Percentiles rank a stretch among this genome's conserved stretches.
These are phyloP conservation scores for Noctuana brunneofusca DNA, from an alignment of 2,888 invertebrate species.

Conservation along the genomic window DNA sequence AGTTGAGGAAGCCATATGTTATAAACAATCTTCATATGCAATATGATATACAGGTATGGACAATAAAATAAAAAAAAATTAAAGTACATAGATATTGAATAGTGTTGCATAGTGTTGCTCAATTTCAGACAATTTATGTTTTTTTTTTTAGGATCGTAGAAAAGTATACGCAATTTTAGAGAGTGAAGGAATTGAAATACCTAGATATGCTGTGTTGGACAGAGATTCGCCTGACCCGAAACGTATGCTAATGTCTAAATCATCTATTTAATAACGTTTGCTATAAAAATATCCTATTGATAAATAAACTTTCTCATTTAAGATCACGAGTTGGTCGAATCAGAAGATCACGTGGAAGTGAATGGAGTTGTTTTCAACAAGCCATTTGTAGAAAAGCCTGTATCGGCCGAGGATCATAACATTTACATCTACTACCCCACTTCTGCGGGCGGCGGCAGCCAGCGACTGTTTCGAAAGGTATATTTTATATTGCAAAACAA, in stretches of 20 bases:
- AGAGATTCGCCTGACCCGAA: constrained; percentile 95
- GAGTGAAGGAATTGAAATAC: constrained; percentile 97
- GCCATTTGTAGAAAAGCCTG: constrained; percentile 99
- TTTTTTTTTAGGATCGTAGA: constrained; percentile 88
- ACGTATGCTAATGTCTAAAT: constrained; percentile 83
- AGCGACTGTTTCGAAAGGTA: constrained; percentile 98
- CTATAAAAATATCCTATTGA: neutral
- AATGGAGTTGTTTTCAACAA: constrained; percentile 97
- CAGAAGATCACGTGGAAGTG: constrained; percentile 98
- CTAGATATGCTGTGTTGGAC: constrained; percentile 97
- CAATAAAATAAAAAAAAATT: neutral
- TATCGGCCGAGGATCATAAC: constrained; percentile 99
- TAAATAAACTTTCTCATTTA: neutral
- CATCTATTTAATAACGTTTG: neutral
- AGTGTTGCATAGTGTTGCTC: neutral
- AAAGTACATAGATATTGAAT: neutral
- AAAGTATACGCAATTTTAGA: constrained; percentile 97
- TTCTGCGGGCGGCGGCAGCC: constrained; percentile 98
- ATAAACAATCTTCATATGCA: constrained; percentile 99
- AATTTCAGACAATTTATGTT: neutral
- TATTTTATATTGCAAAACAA: neutral
- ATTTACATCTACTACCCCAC: constrained; percentile 99
- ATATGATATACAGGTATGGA: constrained; percentile 94
- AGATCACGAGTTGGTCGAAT: constrained; percentile 95
- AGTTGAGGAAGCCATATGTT: constrained; percentile 96